phyloP scores from a whole-genome alignment of 2,888 invertebrate genomes.

The Shargacucullia verbasci region DNA sequence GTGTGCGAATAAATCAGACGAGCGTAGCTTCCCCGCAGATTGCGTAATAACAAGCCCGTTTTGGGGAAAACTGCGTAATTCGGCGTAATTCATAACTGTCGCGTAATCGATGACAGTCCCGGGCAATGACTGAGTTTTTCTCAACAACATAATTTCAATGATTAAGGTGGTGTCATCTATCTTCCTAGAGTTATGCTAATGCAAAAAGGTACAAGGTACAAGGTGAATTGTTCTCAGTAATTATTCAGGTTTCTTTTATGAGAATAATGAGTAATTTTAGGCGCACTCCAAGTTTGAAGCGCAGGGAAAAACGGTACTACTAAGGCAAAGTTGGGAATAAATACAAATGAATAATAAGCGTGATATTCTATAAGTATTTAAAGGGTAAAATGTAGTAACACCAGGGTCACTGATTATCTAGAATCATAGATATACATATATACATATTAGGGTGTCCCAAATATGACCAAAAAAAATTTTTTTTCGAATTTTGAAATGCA shows the following conservation, averaged over 20 bases:
- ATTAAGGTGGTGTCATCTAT: conserved; percentile 15
- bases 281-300: too few relatives aligned
- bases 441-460: too few relatives aligned
- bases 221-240: background rate
- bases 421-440: background rate
- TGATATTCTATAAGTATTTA: too few relatives aligned
- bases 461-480: too few relatives aligned
- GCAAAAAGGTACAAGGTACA: background rate
- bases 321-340: too few relatives aligned
- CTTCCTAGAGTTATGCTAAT: background rate
- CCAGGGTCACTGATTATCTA: too few relatives aligned
- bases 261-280: too few relatives aligned
- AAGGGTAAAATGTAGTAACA: too few relatives aligned
- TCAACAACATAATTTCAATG: conserved; percentile 22
- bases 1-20: conserved; percentile 70
- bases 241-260: too few relatives aligned
- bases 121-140: conserved; percentile 13
- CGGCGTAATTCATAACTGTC: conserved; percentile 33
- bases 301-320: too few relatives aligned
- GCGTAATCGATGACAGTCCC: conserved; percentile 29
- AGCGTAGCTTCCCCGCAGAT: conserved; percentile 68
- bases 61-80: conserved; percentile 25
- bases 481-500: too few relatives aligned
- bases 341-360: too few relatives aligned
- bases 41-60: conserved; percentile 70